Conservation (phyloP, 2,888 invertebrate species). For the Bombylius major region DNA sequence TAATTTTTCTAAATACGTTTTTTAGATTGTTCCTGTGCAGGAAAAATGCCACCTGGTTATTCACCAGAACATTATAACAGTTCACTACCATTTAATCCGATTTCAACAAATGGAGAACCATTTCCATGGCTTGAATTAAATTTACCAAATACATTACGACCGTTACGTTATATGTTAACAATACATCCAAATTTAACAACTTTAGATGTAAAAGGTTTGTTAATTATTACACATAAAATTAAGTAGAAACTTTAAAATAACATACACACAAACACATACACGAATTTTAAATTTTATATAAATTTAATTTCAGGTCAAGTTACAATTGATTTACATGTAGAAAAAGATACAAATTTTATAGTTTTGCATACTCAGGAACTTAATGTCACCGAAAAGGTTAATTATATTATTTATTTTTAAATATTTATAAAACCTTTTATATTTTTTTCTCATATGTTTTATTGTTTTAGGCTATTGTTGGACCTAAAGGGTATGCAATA, state of each 20-base stretch:
- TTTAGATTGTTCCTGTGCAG: constrained; percentile 57
- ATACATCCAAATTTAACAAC: constrained; percentile 89
- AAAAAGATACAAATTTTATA: constrained; percentile 67
- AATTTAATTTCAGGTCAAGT: constrained; percentile 52
- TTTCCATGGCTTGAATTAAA: constrained; percentile 68
- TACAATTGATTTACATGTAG: constrained; percentile 72
- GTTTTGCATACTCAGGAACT: constrained; percentile 77
- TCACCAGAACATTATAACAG: constrained; percentile 50
- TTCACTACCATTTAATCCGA: constrained; percentile 48
- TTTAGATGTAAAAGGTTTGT: constrained; percentile 71
- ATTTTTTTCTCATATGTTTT: not conserved
- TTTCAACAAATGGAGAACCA: constrained; percentile 59
- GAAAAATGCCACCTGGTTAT: constrained; percentile 49
- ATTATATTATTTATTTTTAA: constrained; percentile 3
- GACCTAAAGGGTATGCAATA: constrained; percentile 53
- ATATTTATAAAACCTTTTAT: not conserved
- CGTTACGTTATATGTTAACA: constrained; percentile 75
- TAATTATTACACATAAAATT: too few species aligned
- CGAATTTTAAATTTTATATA: not conserved
- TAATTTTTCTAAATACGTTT: constrained; percentile 8
- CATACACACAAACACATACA: not conserved
- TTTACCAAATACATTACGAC: constrained; percentile 64
- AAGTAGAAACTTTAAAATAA: not conserved
- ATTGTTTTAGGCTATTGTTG: constrained; percentile 39
- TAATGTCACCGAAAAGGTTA: constrained; percentile 68